Evolutionary conservation across 2,888 invertebrate species (phyloP), one percentile per base, ranked within the genome.

Genomic region (Eumacrocentrus americanus): DNA sequence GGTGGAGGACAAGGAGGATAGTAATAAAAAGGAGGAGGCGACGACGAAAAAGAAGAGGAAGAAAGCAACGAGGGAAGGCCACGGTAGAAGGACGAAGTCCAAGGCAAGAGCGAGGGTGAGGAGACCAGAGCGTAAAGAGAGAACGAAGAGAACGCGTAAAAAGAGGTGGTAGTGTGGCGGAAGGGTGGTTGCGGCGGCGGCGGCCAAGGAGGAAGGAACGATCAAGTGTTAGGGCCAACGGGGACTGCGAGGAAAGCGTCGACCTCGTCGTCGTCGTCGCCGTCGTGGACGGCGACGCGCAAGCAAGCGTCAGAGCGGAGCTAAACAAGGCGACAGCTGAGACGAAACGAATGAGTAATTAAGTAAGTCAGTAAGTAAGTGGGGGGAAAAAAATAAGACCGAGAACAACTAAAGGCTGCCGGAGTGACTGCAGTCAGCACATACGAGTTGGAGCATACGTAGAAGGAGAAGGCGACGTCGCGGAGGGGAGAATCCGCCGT

Each of bases 251-350:
- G 3, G 75, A 78, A 44, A 3, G 81, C 81, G 62, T 68, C 62
- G 53, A 66, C 81, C 37, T 81, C 84, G 68, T 86, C 90, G 64
- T 81, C 88, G 61, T 87, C 88, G 7, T 83, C 84, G 53, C 86
- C 85, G 48, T 79, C 80, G 62, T 77, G 74, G 40, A 81, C 83
- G 42, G 86, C 85, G 81, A 85, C 68, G 82, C 86, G 62, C 84
- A 84, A 62, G 16, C 18, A 20, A 57, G 87, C 87, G 70, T 83
- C 86, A 14, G 86, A 85, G 68, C 83, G 65, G 85, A 86, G 66
- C 16, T 44, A 6, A 59, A 70, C 66, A 65, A 63, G 69, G n/a
- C n/a, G n/a, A 70, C 64, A 67, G 70, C 67, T 65, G 63, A 62
- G 52, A 66, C 62, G 57, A 42, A 56, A 20, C 50, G n/a, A n/a